Evolutionary conservation across 2,797 vertebrate species (phyloP).

Genomic region (Girardinus metallicus): DNA sequence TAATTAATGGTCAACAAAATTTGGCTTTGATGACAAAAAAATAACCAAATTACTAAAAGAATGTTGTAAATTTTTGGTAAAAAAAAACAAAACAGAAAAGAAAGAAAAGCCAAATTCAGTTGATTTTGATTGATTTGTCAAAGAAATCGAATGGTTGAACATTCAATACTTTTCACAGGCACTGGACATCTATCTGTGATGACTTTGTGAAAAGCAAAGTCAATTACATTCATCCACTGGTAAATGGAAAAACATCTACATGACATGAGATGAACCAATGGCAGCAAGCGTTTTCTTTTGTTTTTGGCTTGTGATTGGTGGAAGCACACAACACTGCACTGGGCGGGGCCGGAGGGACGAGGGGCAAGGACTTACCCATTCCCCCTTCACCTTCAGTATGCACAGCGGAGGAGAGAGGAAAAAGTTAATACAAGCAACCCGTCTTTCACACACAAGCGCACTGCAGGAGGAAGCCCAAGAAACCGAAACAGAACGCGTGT

Average conservation of each 20-base stretch:
- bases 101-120: background rate
- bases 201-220: slow-evolving; percentile 13
- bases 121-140: background rate
- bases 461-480: background rate
- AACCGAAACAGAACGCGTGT: background rate
- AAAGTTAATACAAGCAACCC: slow-evolving; percentile 65
- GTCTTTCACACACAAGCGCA: slow-evolving; percentile 4
- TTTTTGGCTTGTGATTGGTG: slow-evolving; percentile 56
- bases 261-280: slow-evolving; percentile 47
- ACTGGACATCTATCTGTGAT: background rate
- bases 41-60: background rate
- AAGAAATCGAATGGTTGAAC: background rate
- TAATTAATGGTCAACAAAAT: background rate
- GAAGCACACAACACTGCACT: slow-evolving; percentile 57
- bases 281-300: slow-evolving; percentile 19
- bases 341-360: background rate
- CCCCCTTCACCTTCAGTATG: slow-evolving; percentile 93
- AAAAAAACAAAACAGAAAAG: background rate
- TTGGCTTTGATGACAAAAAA: background rate
- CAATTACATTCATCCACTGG: slow-evolving; percentile 49
- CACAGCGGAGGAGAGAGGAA: slow-evolving; percentile 85
- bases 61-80: background rate
- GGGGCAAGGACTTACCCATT: slow-evolving; percentile 88
- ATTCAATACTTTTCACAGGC: background rate
- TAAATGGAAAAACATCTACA: slow-evolving; percentile 50